Evolutionary conservation across 1,140 invertebrate species (phyloP), one percentile per base, ranked within the genome.

Genomic region (Atta texana): DNA sequence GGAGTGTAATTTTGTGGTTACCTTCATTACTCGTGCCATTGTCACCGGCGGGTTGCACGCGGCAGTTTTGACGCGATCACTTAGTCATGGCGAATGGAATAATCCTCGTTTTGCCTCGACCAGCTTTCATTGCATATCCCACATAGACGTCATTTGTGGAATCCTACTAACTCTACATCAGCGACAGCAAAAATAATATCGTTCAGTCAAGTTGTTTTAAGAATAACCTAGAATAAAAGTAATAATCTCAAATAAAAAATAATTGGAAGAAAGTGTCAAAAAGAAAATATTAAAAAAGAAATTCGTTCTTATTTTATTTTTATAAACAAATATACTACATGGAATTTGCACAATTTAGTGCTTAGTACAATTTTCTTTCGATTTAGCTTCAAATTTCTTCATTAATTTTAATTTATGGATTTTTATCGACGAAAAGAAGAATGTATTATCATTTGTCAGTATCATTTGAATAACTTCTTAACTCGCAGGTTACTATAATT

Each of bases 1-100:
- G 53, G 53, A 14, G 75, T 89, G 66, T 87, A 91, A 91, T 91
- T 90, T 49, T 28, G 55, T 77, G 89, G 90, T 91, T 91, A 85
- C 74, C 84, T 87, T 91, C 89, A 85, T 91, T 91, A 91, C 81
- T 89, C 49, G 57, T 24, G 57, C 53, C 64, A 76, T 90, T 90
- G 89, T 88, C 75, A 55, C 59, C 78, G 82, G 21, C 49, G 63
- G 61, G 59, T 81, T 89, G 69, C 85, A 59, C 78, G 61, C 85
- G 72, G 87, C 77, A 90, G 86, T 88, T 87, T 89, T 86, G 85
- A 84, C 88, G 81, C 68, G 86, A 77, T 87, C 88, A 81, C 76
- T 89, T 88, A 88, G 87, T 86, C 77, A 74, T 44, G 21, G 61
- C 55, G 69, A 89, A 90, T 78, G 78, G 61, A 84, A 34, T 69